Base-by-base conservation (phyloP, 2,113 vertebrate species). In the Amblyopsis rosae region DNA sequence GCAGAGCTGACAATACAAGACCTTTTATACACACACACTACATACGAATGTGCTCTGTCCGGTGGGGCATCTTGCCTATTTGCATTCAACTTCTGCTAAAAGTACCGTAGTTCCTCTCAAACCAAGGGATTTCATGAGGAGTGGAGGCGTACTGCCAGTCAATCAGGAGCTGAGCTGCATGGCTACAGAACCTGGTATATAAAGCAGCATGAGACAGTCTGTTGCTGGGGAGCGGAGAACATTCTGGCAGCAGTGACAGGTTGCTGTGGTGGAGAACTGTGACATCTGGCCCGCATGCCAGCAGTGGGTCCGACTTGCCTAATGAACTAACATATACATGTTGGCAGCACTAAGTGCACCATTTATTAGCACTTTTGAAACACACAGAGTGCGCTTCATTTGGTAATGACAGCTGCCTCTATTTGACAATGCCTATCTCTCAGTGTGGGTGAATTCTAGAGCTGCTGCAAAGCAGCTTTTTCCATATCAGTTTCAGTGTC, bases 251-350 rank as follows among this genome's bases (percentile, higher is more conserved):
- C 65, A 59, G 60, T 63, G 76, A 70, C 15, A 17, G 65, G 72
- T 69, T 35, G 65, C 62, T 59, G 76, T 73, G 60, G 48, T 81
- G 81, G 88, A 87, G 69, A 75, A 68, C 79, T 73, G 66, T 88
- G 90, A 89, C 91, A 90, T 89, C 89, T 83, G 88, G 83, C 73
- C 86, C 64, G 69, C 70, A 57, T 46, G 62, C 62, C 80, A 75
- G 82, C 75, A 70, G 77, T 72, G 67, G 84, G 67, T 76, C 80
- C 56, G 56, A 76, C 86, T 81, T 78, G 82, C 70, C 79, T 88
- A 90, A 89, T 89, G 88, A 91, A 87, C 80, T 82, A 82, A 85
- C 86, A 86, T 77, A 87, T 73, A 87, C 81, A 19, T 63, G 80
- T 89, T 90, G 89, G 86, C 86, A 87, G 83, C 71, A 65, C 77